Base-by-base conservation (phyloP, 1,140 invertebrate species). In the Heliconius himera region DNA sequence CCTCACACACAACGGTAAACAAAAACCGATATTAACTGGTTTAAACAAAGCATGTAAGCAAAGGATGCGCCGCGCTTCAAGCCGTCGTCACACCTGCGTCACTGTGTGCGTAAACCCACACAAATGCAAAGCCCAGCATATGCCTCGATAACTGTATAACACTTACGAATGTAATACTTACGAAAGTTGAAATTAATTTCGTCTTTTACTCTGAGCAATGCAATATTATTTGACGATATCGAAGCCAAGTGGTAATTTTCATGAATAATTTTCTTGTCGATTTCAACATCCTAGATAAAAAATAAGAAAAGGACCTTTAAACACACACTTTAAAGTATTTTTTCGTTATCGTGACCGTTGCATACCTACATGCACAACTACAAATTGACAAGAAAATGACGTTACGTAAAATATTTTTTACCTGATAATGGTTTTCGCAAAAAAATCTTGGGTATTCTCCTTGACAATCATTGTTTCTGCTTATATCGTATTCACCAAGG, bases 401-500 rank as follows among this genome's bases (percentile, higher is more conserved):
- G n/a, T 56, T 4, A 46, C 3, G 41, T 46, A 46, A 46, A 16
- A 20, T 51, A 51, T 20, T 66, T 49, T 36, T 20, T 81, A 84
- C 83, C 79, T 85, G 82, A 22, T 78, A 18, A 20, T 78, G 41
- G 49, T 26, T 66, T 73, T 81, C 82, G 66, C 81, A 85, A 11
- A 74, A n/a, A 6, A 66, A 29, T 20, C 51, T 38, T 9, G n/a
- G 56, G 0, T 33, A 56, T 71, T 51, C 66, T 76, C 73, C 20
- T 71, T 51, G 46, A 26, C 22, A 70, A 72, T 79, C 83, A 0
- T 26, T 66, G 2, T 16, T 8, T 22, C 22, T 51, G 13, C 51
- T 51, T 4, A 81, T 60, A 54, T 84, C 80, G 11, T 75, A 79
- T 8, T 86, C 83, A 13, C 85, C 83, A 36, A 86, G 36, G 26